A percentile compares a stretch with the other conserved stretches of the same genome.
phyloP scores from a whole-genome alignment of 2,888 invertebrate genomes.

The Rambutsinella grinnellia region DNA sequence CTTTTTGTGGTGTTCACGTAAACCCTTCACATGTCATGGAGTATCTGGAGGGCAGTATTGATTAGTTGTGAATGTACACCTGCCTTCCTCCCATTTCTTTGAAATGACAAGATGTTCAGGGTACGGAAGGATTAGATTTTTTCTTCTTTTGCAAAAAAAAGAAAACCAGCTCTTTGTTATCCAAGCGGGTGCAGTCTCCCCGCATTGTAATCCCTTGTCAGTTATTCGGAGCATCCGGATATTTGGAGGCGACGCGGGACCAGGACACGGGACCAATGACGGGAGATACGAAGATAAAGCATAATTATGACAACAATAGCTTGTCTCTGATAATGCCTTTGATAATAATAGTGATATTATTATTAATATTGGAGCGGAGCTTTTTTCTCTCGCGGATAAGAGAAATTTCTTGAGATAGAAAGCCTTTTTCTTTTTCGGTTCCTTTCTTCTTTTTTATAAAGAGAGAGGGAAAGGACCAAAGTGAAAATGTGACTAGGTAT shows the following conservation, averaged over 20 bases:
- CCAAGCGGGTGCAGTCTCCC: too few species aligned
- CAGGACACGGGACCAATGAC: neutral
- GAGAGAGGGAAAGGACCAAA: neutral
- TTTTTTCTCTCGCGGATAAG: too few species aligned
- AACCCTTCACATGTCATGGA: too few species aligned
- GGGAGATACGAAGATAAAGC: neutral
- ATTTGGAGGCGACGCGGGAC: neutral
- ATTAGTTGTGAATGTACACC: too few species aligned
- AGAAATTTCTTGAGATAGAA: neutral
- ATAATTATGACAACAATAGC: constrained; percentile 31
- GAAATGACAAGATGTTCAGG: constrained; percentile 19
- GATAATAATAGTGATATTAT: neutral
- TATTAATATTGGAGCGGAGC: neutral
- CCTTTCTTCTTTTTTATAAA: neutral
- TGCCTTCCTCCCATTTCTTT: neutral
- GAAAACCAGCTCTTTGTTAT: too few species aligned
- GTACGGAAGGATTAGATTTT: constrained; percentile 14
- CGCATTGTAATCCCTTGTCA: constrained; percentile 10
- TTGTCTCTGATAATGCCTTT: constrained; percentile 6
- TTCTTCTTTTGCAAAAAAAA: too few species aligned
- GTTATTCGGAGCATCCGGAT: neutral
- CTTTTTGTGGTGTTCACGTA: too few species aligned
- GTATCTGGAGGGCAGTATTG: too few species aligned
- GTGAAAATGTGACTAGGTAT: constrained; percentile 12
- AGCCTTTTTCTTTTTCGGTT: neutral